Base-by-base conservation (phyloP, 2,113 vertebrate genomes). In the Pelodiscus sinensis region DNA sequence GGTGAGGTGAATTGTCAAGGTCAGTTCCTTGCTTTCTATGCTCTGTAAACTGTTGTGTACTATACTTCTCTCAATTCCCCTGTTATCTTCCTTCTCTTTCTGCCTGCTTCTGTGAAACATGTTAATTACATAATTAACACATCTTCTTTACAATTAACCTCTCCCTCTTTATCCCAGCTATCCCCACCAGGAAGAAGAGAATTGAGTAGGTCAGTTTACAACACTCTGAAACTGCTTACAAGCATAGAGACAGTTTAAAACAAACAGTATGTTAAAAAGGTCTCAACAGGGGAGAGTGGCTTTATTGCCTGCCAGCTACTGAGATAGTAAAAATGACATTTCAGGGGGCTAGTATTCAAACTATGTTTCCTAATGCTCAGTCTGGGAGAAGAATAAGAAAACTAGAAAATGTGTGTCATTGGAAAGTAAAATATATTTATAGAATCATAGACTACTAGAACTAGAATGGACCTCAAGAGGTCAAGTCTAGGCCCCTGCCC, bases 111-210 rank as follows among this genome's bases (percentile, higher is more conserved):
- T 38, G 86, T 71, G 60, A 85, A 92, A 12, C 93, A 79, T 96
- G 82, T 90, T 96, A 96, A 97, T 96, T 95, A 86, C 2, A 0
- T 88, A 95, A 96, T 96, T 96, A 97, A 84, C 92, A 93, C 81
- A 85, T 90, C 56, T 82, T 65, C 86, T 90, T 95, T 68, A 22
- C 80, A 86, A 95, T 96, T 93, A 95, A 90, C 89, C 71, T 62
- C 56, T 73, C 54, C 38, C 91, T 95, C 71, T 88, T 91, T 90
- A 82, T 91, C 81, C 75, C 71, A 56, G 21, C 38, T 77, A 56
- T 18, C 77, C 62, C 58, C 51, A 58, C 44, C 29, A 92, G 71
- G 35, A 94, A 81, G 82, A 90, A 84, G 68, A 51, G 50, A 92
- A 84, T 65, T 83, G 75, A 82, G 9, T 85, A 31, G 81, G 96